A percentile compares a stretch with the other conserved stretches of the same genome.
Conservation (phyloP, 2,888 invertebrate species). For the Caenorhabditis sp. region DNA sequence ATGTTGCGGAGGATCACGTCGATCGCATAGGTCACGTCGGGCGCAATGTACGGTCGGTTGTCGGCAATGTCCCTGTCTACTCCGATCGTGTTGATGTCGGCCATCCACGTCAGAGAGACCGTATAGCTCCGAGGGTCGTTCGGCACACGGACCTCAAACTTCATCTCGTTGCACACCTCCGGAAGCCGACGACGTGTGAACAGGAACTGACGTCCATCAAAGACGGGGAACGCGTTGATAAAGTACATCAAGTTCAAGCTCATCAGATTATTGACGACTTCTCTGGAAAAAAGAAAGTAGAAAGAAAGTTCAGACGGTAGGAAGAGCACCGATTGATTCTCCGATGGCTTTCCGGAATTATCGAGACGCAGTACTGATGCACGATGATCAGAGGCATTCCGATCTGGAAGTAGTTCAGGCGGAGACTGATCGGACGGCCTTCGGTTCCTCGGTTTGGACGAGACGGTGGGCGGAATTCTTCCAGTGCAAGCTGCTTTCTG, state of each 20-base stretch:
- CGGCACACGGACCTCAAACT: constrained; percentile 85
- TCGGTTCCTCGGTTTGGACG: neutral
- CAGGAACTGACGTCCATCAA: constrained; percentile 97
- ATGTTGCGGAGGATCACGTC: constrained; percentile 99
- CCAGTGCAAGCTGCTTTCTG: neutral
- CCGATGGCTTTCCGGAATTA: constrained; percentile 98
- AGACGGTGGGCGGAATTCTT: neutral
- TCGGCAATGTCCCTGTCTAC: constrained; percentile 94
- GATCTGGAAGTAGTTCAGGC: neutral
- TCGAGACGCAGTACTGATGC: constrained; percentile 84
- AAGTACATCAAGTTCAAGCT: constrained; percentile 72
- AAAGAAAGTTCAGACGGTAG: no score
- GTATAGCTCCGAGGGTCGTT: constrained; percentile 94
- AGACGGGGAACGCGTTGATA: constrained; percentile 86
- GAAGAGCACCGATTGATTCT: constrained; percentile 89
- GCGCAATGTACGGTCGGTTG: constrained; percentile 91
- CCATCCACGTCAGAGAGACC: constrained; percentile 97
- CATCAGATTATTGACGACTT: constrained; percentile 77
- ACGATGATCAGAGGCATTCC: neutral
- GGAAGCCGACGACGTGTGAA: constrained; percentile 97
- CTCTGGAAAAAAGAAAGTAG: constrained; percentile 73
- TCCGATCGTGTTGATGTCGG: constrained; percentile 89
- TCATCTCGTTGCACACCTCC: constrained; percentile 93
- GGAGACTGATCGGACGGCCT: neutral
- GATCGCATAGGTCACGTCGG: constrained; percentile 92